A percentile compares a stretch with the other conserved stretches of the same genome.
Conservation (phyloP, 2,797 vertebrate genomes). For the Brotula barbata region DNA sequence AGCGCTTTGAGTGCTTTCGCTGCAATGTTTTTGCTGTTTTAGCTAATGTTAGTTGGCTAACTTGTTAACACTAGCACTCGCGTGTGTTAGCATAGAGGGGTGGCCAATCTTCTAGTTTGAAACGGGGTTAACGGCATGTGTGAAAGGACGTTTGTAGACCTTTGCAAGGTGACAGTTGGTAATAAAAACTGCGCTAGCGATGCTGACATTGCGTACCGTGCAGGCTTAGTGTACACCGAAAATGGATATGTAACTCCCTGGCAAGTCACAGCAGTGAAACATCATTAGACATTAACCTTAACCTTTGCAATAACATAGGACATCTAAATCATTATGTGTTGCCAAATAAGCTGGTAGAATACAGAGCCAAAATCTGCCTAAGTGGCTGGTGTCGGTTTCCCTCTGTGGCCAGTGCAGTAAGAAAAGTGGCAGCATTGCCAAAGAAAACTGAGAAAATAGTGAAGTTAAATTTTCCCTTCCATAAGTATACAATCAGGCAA, state of each 20-base stretch:
- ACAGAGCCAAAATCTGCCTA: neutral
- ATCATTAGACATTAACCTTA: neutral
- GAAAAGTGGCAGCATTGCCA: slow-evolving; percentile 5
- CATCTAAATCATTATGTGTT: neutral
- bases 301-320: neutral
- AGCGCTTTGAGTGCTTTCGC: no score
- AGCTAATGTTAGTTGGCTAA: no score
- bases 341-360: neutral
- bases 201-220: no score
- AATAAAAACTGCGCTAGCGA: no score
- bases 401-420: neutral
- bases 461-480: slow-evolving; percentile 7
- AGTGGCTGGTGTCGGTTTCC: slow-evolving; percentile 12
- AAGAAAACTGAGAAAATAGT: slow-evolving; percentile 8
- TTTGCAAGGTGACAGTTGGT: no score
- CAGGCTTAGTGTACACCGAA: no score
- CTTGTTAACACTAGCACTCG: no score
- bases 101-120: no score
- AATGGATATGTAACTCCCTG: neutral
- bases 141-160: no score
- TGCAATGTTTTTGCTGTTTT: no score
- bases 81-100: no score
- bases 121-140: no score
- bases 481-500: slow-evolving; percentile 8
- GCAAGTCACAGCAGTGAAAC: neutral